Evolutionary conservation across 30 jellyfish, hydroid and myxozoan genomes (phyloP), one percentile per base, ranked within the genome.

Genomic region (Morbakka virulenta): DNA sequence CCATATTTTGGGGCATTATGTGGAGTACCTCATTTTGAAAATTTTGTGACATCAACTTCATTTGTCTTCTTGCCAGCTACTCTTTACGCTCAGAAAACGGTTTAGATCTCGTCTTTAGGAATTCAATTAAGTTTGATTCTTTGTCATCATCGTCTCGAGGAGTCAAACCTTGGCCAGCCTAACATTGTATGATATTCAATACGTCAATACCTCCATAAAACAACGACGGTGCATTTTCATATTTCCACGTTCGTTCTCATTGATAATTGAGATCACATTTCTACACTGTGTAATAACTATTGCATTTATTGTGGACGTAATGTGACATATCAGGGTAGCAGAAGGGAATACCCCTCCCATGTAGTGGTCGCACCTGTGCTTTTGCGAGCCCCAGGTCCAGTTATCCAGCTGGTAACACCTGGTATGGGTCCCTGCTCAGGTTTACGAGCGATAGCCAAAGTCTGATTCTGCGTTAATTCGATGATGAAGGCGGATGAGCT

Each of bases 131-230:
- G 49, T 64, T 76, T 29, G 88, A 62, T 24, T 64, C 57, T 65
- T 77, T 70, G 28, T 74, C 86, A 1, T 17, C 36, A 28, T 77
- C 85, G 20, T 83, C 85, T 66, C 64, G 82, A 13, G 65, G 36
- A 36, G 89, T 83, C 20, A 62, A 29, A 14, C 89, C 89, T 66
- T 77, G 89, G 20, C 89, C 49, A 17, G 83, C 73, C 21, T 35
- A 41, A 36, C 1, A 77, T 33, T 31, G 57, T 23, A 77, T n/a
- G 35, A 1, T 34, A 28, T 31, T 76, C n/a, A n/a, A n/a, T n/a
- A n/a, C n/a, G n/a, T 68, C 20, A 63, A 17, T 26, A 64, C 65
- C 65, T 77, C 41, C 57, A 62, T 2, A 41, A 77, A 62, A 65
- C 81, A 77, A 23, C 49, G 35, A 28, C 85, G 89, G 51, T 77